These are phyloP conservation scores for Podarcis muralis DNA, from an alignment of 2,113 vertebrate genomes.

Conservation along the genomic window DNA sequence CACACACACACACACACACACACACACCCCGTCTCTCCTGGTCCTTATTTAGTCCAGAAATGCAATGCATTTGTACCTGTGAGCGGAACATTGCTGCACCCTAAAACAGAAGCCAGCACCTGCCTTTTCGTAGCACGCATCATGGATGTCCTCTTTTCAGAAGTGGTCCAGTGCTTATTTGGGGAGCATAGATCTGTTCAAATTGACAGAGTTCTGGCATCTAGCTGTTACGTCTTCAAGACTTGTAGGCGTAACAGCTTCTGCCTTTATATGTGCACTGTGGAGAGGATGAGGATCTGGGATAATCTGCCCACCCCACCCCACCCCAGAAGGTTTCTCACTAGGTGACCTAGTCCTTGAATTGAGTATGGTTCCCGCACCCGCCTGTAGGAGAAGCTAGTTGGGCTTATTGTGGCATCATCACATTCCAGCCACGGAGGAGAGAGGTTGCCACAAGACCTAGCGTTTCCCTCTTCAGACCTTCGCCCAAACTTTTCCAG, in stretches of 20 bases:
- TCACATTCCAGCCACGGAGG: too few species aligned
- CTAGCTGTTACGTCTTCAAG: background rate
- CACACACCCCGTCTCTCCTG: too few species aligned
- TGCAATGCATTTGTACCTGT: background rate
- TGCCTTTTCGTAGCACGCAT: background rate
- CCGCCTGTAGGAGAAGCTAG: too few species aligned
- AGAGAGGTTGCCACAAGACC: too few species aligned
- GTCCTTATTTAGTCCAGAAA: background rate
- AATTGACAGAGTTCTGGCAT: background rate
- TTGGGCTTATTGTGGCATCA: too few species aligned
- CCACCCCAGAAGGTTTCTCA: too few species aligned
- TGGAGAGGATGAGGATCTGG: background rate
- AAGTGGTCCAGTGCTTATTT: background rate
- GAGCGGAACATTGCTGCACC: background rate
- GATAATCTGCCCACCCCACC: background rate
- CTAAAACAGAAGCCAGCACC: background rate
- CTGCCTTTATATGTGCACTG: background rate
- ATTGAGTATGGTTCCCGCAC: too few species aligned
- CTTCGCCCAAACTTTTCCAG: too few species aligned
- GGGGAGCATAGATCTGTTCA: background rate
- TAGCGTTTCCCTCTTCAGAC: too few species aligned
- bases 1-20: too few species aligned
- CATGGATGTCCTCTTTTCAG: background rate
- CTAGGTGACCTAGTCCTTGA: too few species aligned
- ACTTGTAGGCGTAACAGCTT: too few species aligned